Base-by-base conservation (phyloP, 2,888 invertebrate genomes). In the Caenorhabditis imperialis region DNA sequence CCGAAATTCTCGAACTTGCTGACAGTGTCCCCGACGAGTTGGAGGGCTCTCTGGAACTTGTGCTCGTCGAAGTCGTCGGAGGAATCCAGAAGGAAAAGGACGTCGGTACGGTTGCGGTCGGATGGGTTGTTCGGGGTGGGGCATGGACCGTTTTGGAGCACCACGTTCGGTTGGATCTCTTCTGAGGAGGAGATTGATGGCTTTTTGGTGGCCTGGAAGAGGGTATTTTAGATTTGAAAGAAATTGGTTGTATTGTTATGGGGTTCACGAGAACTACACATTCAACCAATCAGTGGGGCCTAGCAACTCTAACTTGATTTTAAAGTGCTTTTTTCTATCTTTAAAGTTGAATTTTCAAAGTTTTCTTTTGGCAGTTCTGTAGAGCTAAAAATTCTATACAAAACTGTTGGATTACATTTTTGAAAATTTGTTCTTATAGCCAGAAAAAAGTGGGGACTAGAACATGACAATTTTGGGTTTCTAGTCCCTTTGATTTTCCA, bases 51-150 rank as follows among this genome's bases (percentile, higher is more conserved):
- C 20, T 78, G 72, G 75, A 85, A 85, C 33, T 82, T 77, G 35
- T 78, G 63, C 58, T 77, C 73, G 8, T 78, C 76, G 63, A 84
- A 79, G 7, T 76, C 50, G 25, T 76, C 79, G 3, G 85, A 85
- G 3, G 85, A 81, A 45, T 85, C 85, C 20, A 85, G 61, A 16
- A 85, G 73, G 74, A 85, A 85, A 12, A 85, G 72, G n/a, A 85
- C 79, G 54, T 85, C 85, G 23, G 77, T 81, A 33, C 51, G 57
- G 16, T 78, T 74, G 18, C 65, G 44, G 47, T 83, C 84, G 7
- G 55, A 50, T 14, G 50, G 61, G 30, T 82, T 75, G 38, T 82
- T 82, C 16, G 83, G 74, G 10, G 80, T 78, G 12, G 82, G 77
- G 33, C 85, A 85, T 16, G 53, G 61, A 5, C 65, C 65, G 4